Evolutionary conservation across 2,113 vertebrate genomes (phyloP).

Genomic region (Cyanoderma ruficeps): DNA sequence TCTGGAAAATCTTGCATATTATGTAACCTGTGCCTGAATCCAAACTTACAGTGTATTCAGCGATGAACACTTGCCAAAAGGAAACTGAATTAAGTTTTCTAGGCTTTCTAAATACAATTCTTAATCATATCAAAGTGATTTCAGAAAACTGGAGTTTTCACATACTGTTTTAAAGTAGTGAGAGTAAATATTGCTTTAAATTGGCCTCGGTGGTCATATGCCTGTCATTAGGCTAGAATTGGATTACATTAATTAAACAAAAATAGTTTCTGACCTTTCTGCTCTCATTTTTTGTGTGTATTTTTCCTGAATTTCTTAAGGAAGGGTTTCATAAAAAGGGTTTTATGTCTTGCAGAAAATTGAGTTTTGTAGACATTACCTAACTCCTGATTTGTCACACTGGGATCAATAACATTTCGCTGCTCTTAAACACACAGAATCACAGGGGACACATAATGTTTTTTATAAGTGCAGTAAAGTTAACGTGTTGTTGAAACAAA

Average conservation of each 20-base stretch:
- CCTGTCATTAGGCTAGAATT: conserved; percentile 71
- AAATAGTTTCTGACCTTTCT: conserved; percentile 75
- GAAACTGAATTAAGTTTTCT: neutral
- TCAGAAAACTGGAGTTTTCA: conserved; percentile 36
- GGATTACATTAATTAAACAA: conserved; percentile 75
- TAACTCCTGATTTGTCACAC: conserved; percentile 89
- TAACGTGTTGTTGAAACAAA: conserved; percentile 89
- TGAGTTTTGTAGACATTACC: conserved; percentile 89
- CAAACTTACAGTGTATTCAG: neutral
- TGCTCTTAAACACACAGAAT: conserved; percentile 86
- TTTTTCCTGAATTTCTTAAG: conserved; percentile 82
- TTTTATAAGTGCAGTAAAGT: conserved; percentile 88
- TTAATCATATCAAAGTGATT: conserved; percentile 51
- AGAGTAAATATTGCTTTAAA: conserved; percentile 69
- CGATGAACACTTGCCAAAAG: neutral
- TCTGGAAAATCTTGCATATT: neutral
- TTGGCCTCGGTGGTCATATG: conserved; percentile 59
- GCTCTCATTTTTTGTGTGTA: conserved; percentile 68
- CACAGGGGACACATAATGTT: conserved; percentile 85
- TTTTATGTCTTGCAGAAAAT: conserved; percentile 87
- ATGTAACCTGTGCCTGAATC: conserved; percentile 12
- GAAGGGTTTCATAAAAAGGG: conserved; percentile 84
- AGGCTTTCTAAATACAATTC: conserved; percentile 42
- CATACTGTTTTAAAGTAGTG: conserved; percentile 50
- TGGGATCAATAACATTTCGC: conserved; percentile 89